A percentile compares a stretch with the other conserved stretches of the same genome.
These are phyloP conservation scores for Akabosia matsudoensis DNA, from an alignment of 1,140 invertebrate species.

Conservation along the genomic window DNA sequence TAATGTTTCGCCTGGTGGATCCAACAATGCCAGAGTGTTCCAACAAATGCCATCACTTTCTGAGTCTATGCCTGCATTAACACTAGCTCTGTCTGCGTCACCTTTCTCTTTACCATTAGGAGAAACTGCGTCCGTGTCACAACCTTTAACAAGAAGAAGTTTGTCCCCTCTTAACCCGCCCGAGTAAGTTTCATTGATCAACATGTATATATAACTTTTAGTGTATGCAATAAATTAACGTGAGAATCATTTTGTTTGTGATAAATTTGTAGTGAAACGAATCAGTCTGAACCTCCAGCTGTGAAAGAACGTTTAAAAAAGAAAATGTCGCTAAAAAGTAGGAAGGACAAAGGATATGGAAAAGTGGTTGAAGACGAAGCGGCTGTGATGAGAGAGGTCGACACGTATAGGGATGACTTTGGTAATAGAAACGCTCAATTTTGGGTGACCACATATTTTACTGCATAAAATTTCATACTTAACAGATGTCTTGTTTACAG, in stretches of 20 bases:
- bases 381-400: neutral
- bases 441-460: neutral
- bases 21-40: neutral
- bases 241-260: neutral
- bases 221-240: too few relatives aligned
- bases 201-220: neutral
- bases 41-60: conserved; percentile 34
- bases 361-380: conserved; percentile 35
- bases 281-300: conserved; percentile 29
- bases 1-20: neutral
- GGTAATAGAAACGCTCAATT: neutral
- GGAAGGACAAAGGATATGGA: conserved; percentile 38
- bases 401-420: neutral
- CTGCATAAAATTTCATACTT: neutral
- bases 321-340: conserved; percentile 44
- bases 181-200: neutral
- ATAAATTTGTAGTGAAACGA: conserved; percentile 29
- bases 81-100: conserved; percentile 34
- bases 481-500: neutral
- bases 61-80: conserved; percentile 41
- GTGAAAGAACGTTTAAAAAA: conserved; percentile 36
- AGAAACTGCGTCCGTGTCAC: neutral
- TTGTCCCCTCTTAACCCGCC: conserved; percentile 4
- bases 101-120: conserved; percentile 29
- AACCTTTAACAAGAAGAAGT: conserved; percentile 13